phyloP scores from a whole-genome alignment of 2,888 invertebrate genomes.

The Ophion slaviceki region DNA sequence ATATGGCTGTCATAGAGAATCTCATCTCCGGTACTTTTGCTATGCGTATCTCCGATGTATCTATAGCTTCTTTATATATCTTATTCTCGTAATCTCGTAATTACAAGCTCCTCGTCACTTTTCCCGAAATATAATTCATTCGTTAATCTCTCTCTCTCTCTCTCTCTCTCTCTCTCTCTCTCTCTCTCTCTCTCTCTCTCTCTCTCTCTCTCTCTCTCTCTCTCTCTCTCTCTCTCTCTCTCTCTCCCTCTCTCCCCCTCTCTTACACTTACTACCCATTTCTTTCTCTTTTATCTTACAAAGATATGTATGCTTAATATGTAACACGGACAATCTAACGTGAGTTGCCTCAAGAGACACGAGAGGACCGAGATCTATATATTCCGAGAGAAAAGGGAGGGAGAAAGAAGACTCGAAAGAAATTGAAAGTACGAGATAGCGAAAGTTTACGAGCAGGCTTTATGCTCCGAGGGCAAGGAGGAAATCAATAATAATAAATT shows the following conservation, averaged over 20 bases:
- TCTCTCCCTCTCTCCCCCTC: neutral
- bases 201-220: constrained; percentile 9
- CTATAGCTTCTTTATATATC: constrained; percentile 15
- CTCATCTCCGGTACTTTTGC: constrained; percentile 20
- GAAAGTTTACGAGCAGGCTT: constrained; percentile 50
- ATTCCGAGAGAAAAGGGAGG: neutral
- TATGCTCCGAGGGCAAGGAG: neutral
- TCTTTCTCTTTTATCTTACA: neutral
- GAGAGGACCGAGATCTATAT: constrained; percentile 28
- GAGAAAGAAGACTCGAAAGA: constrained; percentile 40
- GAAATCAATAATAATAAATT: constrained; percentile 23
- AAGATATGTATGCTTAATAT: neutral
- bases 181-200: neutral
- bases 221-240: neutral
- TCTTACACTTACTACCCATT: neutral
- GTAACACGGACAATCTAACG: constrained; percentile 35
- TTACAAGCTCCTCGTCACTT: constrained; percentile 48
- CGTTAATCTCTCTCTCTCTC: neutral
- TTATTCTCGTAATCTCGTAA: constrained; percentile 20
- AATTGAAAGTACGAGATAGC: constrained; percentile 51
- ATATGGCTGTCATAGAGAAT: constrained; percentile 45
- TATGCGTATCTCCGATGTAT: constrained; percentile 9
- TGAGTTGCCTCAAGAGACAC: neutral
- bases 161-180: neutral
- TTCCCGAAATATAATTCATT: constrained; percentile 48